phyloP scores from a whole-genome alignment of 2,888 invertebrate species.

The Prosapia bicincta region DNA sequence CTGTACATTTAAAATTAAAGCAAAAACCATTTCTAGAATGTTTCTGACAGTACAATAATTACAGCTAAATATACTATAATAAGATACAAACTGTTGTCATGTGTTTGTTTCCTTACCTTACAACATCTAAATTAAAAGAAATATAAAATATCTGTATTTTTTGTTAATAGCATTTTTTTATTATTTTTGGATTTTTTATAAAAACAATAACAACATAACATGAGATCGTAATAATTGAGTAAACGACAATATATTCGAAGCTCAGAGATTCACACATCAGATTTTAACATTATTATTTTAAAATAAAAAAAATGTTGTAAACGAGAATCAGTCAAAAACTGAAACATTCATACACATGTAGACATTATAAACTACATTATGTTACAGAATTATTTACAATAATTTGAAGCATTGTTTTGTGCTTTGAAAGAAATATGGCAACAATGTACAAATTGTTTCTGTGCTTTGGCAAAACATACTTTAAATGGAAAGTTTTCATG shows the following conservation, averaged over 20 bases:
- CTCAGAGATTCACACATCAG: not conserved
- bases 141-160: not conserved
- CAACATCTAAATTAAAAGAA: not conserved
- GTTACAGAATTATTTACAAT: not conserved
- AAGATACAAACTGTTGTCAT: not conserved
- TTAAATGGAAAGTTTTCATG: not conserved
- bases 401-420: not conserved
- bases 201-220: conserved; percentile 2
- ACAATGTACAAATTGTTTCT: not conserved
- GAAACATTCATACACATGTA: not conserved
- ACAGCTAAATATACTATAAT: not conserved
- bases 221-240: not conserved
- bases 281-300: not conserved
- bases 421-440: not conserved
- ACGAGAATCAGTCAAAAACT: not conserved
- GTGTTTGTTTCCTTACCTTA: not conserved
- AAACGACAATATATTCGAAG: not conserved
- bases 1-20: conserved; percentile 22
- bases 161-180: not conserved
- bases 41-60: not conserved
- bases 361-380: not conserved
- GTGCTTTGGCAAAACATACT: not conserved
- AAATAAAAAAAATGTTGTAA: not conserved
- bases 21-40: not conserved
- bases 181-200: not conserved